These are phyloP conservation scores for Hylia prasina DNA, from an alignment of 2,113 vertebrate genomes.

Conservation along the genomic window DNA sequence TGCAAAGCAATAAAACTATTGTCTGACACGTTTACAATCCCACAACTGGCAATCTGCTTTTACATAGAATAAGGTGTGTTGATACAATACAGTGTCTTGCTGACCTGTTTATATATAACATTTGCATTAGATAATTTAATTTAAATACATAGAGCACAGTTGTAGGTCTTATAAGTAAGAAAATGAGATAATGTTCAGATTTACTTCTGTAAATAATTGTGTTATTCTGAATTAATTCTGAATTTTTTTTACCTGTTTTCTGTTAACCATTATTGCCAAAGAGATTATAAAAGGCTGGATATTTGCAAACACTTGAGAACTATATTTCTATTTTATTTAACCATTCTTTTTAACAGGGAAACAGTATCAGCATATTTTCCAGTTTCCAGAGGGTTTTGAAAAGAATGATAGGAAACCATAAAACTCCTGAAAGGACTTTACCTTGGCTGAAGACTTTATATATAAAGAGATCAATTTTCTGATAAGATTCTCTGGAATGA, in stretches of 20 bases:
- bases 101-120: constrained; percentile 56
- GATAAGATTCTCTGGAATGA: constrained; percentile 69
- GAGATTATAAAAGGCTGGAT: neutral
- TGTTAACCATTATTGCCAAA: constrained; percentile 44
- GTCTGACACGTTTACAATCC: constrained; percentile 61
- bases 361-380: constrained; percentile 66
- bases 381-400: constrained; percentile 57
- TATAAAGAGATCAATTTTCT: constrained; percentile 77
- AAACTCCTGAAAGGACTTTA: constrained; percentile 47
- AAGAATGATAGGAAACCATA: constrained; percentile 52
- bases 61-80: neutral
- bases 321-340: constrained; percentile 46
- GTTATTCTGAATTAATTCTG: neutral
- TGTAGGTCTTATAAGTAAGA: neutral
- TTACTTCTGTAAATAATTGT: constrained; percentile 46
- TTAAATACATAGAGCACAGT: constrained; percentile 55
- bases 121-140: constrained; percentile 73
- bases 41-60: constrained; percentile 61
- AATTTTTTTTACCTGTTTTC: constrained; percentile 12
- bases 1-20: constrained; percentile 70
- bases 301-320: neutral
- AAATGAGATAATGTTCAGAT: neutral
- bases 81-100: constrained; percentile 52
- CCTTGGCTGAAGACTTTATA: constrained; percentile 59
- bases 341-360: constrained; percentile 21